phyloP scores from a whole-genome alignment of 2,888 invertebrate species.

The Cordilura impudica region DNA sequence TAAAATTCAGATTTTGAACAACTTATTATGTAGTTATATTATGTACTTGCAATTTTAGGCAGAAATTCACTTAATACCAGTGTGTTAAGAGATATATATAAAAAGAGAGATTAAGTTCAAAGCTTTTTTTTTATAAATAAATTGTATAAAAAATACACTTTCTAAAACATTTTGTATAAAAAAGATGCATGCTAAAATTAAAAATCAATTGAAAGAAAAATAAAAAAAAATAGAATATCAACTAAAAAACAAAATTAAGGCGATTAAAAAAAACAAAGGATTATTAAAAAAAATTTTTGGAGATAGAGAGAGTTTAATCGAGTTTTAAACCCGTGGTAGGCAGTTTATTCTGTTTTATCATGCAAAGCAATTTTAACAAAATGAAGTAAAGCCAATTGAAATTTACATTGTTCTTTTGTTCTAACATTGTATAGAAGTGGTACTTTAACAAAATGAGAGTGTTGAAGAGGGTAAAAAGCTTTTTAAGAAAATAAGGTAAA shows the following conservation, averaged over 20 bases:
- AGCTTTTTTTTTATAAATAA: slow-evolving; percentile 24
- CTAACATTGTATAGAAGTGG: background rate
- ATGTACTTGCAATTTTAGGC: too few relatives aligned
- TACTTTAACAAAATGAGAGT: background rate
- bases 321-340: slow-evolving; percentile 58
- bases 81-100: background rate
- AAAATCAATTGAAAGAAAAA: too few relatives aligned
- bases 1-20: too few relatives aligned
- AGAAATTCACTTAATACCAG: background rate
- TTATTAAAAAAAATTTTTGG: slow-evolving; percentile 11
- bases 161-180: slow-evolving; percentile 17
- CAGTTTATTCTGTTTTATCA: slow-evolving; percentile 37
- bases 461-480: slow-evolving; percentile 1
- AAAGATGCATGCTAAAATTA: slow-evolving; percentile 21
- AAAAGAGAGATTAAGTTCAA: slow-evolving; percentile 11
- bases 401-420: background rate
- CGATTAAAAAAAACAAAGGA: background rate
- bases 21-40: too few relatives aligned
- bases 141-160: slow-evolving; percentile 29
- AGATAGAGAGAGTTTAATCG: slow-evolving; percentile 24
- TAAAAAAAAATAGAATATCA: slow-evolving; percentile 44
- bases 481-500: slow-evolving; percentile 14
- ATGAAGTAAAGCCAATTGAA: slow-evolving; percentile 1
- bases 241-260: background rate
- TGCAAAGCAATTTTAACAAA: slow-evolving; percentile 33